A percentile compares a stretch with the other conserved stretches of the same genome.
Conservation (phyloP, 2,888 invertebrate genomes). For the Papilio demoleus region DNA sequence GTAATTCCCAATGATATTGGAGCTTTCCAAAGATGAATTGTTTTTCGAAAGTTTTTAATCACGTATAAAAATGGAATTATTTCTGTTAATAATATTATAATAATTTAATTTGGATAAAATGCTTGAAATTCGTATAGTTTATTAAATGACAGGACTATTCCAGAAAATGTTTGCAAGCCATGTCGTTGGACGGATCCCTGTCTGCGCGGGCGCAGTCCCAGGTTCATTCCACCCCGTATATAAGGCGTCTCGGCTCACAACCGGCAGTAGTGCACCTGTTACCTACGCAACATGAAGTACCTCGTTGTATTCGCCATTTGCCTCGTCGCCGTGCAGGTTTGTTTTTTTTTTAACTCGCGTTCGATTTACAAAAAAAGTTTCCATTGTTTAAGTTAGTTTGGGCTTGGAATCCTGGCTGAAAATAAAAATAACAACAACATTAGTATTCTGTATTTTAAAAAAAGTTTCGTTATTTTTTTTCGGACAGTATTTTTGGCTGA, state of each 20-base stretch:
- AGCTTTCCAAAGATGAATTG: no score
- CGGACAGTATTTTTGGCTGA: no score
- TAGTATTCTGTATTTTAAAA: no score
- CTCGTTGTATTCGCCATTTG: slow-evolving; percentile 70
- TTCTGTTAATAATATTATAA: no score
- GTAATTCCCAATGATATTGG: no score
- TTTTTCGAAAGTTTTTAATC: no score
- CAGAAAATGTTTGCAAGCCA: slow-evolving; percentile 58
- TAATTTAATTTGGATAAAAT: no score
- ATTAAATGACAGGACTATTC: not conserved
- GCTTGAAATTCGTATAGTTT: not conserved
- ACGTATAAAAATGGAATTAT: no score
- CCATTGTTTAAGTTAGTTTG: not conserved
- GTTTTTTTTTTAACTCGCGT: slow-evolving; percentile 6
- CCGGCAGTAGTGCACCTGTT: slow-evolving; percentile 41
- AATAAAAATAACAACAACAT: not conserved
- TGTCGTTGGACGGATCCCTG: slow-evolving; percentile 47
- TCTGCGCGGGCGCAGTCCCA: slow-evolving; percentile 46
- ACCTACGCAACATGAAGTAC: slow-evolving; percentile 66
- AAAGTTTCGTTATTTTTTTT: no score
- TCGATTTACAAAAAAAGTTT: not conserved
- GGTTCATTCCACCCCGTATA: slow-evolving; percentile 53
- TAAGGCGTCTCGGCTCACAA: slow-evolving; percentile 48
- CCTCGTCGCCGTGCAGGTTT: slow-evolving; percentile 71
- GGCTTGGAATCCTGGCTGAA: not conserved